These are phyloP conservation scores for Apteryx owenii DNA, from an alignment of 2,113 vertebrate genomes.

Conservation along the genomic window DNA sequence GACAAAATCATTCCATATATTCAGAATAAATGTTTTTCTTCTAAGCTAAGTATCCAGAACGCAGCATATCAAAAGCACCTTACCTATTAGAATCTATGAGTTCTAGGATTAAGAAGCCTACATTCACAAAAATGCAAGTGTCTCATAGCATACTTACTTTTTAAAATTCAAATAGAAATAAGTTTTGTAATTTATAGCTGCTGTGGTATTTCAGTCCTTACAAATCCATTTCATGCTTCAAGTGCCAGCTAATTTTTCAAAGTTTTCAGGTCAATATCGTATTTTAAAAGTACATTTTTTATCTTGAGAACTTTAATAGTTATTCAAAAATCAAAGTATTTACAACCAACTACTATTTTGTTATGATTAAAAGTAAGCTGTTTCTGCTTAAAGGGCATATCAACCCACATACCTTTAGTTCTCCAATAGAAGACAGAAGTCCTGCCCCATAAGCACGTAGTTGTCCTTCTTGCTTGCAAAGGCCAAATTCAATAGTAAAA, in stretches of 20 bases:
- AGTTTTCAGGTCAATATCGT: slow-evolving; percentile 55
- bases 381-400: slow-evolving; percentile 31
- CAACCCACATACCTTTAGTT: slow-evolving; percentile 85
- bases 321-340: slow-evolving; percentile 42
- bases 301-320: slow-evolving; percentile 41
- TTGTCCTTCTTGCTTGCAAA: slow-evolving; percentile 97
- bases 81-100: background rate
- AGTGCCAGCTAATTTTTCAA: slow-evolving; percentile 55
- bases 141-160: background rate
- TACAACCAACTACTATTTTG: slow-evolving; percentile 30
- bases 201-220: background rate
- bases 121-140: slow-evolving; percentile 24
- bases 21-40: background rate
- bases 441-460: slow-evolving; percentile 96
- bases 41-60: background rate
- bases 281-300: slow-evolving; percentile 39
- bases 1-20: background rate
- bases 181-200: slow-evolving; percentile 15
- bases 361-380: slow-evolving; percentile 28
- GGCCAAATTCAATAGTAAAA: slow-evolving; percentile 98
- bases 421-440: slow-evolving; percentile 95
- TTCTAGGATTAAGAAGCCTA: background rate
- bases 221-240: slow-evolving; percentile 60
- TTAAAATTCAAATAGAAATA: background rate
- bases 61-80: background rate